These are phyloP conservation scores for Calephelis virginiensis DNA, from an alignment of 1,140 invertebrate genomes.

Conservation along the genomic window DNA sequence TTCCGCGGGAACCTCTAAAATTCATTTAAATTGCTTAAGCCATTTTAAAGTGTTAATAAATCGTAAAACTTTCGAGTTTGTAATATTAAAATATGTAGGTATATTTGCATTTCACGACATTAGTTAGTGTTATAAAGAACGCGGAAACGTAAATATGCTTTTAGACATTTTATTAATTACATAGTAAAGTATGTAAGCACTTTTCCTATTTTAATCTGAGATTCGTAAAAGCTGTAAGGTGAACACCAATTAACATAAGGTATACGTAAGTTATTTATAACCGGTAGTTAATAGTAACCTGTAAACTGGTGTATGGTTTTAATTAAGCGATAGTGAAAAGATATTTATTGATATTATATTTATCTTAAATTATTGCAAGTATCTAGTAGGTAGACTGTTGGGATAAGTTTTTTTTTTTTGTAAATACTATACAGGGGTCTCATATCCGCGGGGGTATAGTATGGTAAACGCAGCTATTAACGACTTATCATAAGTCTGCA, in stretches of 20 bases:
- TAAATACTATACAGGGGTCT: not conserved
- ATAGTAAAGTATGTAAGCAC: constrained; percentile 19
- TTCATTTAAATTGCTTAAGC: no score
- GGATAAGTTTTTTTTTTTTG: not conserved
- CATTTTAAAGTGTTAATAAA: no score
- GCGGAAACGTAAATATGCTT: not conserved
- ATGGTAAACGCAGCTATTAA: no score
- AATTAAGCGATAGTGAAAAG: constrained; percentile 16
- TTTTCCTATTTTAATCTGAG: constrained; percentile 19
- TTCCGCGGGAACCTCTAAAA: no score
- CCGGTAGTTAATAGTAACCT: not conserved
- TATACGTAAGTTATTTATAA: constrained; percentile 15
- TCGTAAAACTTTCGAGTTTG: no score
- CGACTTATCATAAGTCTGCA: no score
- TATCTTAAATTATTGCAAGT: constrained; percentile 13
- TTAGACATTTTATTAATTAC: not conserved
- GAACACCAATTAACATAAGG: constrained; percentile 51
- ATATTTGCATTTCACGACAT: no score
- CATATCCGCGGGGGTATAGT: not conserved
- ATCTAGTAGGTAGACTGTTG: not conserved
- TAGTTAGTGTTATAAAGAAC: no score
- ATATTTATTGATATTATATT: constrained; percentile 24
- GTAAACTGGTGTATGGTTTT: constrained; percentile 12
- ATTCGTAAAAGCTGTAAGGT: constrained; percentile 40
- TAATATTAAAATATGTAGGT: no score